Evolutionary conservation across 2,888 invertebrate species (phyloP).

Genomic region (Malachius bipustulatus): DNA sequence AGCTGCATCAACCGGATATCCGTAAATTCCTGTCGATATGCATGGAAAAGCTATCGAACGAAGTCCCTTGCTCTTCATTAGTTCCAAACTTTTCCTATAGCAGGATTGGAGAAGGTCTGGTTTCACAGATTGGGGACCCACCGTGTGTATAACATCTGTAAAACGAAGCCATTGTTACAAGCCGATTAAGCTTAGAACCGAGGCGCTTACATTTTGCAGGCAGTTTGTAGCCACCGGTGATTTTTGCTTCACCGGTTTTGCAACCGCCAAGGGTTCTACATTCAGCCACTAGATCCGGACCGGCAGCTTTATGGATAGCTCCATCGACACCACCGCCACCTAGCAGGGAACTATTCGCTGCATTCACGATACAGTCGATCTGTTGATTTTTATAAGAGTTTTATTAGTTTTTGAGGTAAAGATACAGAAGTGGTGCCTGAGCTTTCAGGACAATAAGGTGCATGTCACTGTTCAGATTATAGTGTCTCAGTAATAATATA

Average conservation of each 20-base stretch:
- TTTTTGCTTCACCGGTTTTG: slow-evolving; percentile 68
- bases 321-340: slow-evolving; percentile 89
- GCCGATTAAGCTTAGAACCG: not conserved
- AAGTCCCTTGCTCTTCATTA: slow-evolving; percentile 45
- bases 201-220: slow-evolving; percentile 67
- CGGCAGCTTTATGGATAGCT: slow-evolving; percentile 77
- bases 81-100: slow-evolving; percentile 54
- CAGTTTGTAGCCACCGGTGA: slow-evolving; percentile 69
- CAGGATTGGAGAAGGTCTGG: slow-evolving; percentile 51
- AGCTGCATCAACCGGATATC: slow-evolving; percentile 70
- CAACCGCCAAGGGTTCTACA: slow-evolving; percentile 63
- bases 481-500: too few species aligned
- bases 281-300: slow-evolving; percentile 53
- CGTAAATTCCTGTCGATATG: slow-evolving; percentile 85
- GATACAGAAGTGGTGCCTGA: too few species aligned
- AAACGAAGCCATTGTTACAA: slow-evolving; percentile 21
- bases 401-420: too few species aligned
- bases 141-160: slow-evolving; percentile 81
- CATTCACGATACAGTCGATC: slow-evolving; percentile 84
- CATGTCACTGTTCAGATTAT: too few species aligned
- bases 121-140: slow-evolving; percentile 70
- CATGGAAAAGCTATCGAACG: slow-evolving; percentile 74
- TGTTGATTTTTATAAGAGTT: too few species aligned
- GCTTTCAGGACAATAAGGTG: too few species aligned
- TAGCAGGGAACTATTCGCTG: slow-evolving; percentile 62